Evolutionary conservation across 2,797 vertebrate genomes (phyloP).

Genomic region (Botia kubotai): DNA sequence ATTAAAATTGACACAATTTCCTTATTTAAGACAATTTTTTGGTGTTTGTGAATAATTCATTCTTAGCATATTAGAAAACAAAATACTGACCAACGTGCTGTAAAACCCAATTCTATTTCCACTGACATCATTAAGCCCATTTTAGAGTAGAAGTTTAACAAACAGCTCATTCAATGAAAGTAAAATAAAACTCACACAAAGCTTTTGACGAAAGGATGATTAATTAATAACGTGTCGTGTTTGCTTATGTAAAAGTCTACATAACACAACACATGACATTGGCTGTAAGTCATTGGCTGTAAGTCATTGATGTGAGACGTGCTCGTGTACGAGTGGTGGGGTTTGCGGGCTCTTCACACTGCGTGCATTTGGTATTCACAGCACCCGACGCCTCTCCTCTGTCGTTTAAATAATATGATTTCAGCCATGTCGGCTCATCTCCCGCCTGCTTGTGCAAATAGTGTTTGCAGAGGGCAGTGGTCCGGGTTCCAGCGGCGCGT

Average conservation of each 20-base stretch:
- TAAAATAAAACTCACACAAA: constrained; percentile 20
- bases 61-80: too few relatives aligned
- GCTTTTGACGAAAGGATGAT: constrained; percentile 46
- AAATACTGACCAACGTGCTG: too few relatives aligned
- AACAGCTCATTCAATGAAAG: not conserved
- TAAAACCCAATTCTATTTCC: too few relatives aligned
- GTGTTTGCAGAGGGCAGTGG: constrained; percentile 57
- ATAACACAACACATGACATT: constrained; percentile 41
- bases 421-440: constrained; percentile 56
- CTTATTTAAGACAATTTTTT: not conserved
- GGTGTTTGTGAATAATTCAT: too few relatives aligned
- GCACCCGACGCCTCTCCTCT: constrained; percentile 47
- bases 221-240: constrained; percentile 52
- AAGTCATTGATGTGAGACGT: constrained; percentile 42
- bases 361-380: constrained; percentile 36
- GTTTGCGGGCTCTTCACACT: constrained; percentile 20
- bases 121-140: too few relatives aligned
- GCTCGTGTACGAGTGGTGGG: constrained; percentile 29
- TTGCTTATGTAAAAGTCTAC: constrained; percentile 34
- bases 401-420: constrained; percentile 57
- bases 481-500: constrained; percentile 56
- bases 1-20: not conserved
- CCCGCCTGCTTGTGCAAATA: constrained; percentile 58
- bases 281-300: constrained; percentile 38
- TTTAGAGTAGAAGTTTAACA: too few relatives aligned